A percentile compares a stretch with the other conserved stretches of the same genome.
phyloP scores from a whole-genome alignment of 2,888 invertebrate species.

The Ephialtes manifestator region DNA sequence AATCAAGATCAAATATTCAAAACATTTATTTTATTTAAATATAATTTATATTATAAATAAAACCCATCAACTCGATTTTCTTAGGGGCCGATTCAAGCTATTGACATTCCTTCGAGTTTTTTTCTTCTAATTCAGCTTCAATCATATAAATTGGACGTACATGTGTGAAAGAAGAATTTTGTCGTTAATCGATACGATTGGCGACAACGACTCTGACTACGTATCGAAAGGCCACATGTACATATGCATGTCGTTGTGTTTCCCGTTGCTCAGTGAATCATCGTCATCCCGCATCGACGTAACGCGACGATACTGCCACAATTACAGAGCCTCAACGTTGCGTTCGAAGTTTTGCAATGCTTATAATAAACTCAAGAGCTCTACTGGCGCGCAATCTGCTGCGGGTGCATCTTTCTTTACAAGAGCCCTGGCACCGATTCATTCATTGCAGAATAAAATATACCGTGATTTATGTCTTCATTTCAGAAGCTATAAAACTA shows the following conservation, averaged over 20 bases:
- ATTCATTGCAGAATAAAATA: neutral
- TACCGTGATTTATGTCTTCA: neutral
- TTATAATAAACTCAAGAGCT: conserved; percentile 26
- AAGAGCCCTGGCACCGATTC: neutral
- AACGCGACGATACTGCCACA: conserved; percentile 13
- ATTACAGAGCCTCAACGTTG: conserved; percentile 7
- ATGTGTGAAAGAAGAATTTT: neutral
- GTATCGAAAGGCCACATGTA: conserved; percentile 8
- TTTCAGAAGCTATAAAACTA: neutral
- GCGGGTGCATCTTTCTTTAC: conserved; percentile 11
- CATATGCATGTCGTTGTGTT: neutral
- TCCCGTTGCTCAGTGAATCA: conserved; percentile 27
- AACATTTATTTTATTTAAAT: too few species aligned
- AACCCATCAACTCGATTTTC: too few species aligned
- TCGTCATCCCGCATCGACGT: conserved; percentile 23
- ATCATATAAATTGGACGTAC: neutral
- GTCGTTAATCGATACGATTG: neutral
- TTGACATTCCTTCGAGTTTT: neutral
- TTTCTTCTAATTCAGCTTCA: neutral
- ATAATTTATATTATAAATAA: too few species aligned
- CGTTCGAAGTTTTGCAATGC: conserved; percentile 30
- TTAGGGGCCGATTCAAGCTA: neutral
- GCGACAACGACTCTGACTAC: neutral
- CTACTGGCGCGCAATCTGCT: neutral
- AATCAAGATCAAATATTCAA: too few species aligned